Conservation (phyloP, 2,113 vertebrate species). For the Alouatta palliata region DNA sequence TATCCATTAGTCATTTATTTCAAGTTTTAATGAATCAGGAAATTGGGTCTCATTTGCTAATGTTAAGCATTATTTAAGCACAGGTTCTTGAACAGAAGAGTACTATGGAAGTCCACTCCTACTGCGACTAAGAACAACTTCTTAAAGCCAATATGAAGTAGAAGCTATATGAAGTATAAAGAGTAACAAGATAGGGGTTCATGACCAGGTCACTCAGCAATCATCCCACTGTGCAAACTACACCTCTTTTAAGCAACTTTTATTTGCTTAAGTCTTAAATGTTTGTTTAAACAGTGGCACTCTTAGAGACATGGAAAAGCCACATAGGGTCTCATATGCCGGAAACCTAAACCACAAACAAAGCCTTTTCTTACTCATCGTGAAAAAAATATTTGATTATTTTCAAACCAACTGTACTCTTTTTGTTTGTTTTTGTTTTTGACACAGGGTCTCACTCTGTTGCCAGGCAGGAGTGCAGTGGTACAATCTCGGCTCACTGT, state of each 20-base stretch:
- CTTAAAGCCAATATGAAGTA: background rate
- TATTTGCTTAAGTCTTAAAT: background rate
- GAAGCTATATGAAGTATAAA: background rate
- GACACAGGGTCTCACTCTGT: no score
- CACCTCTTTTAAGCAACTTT: background rate
- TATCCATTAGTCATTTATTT: slow-evolving; percentile 29
- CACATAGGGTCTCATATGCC: background rate
- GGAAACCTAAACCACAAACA: background rate
- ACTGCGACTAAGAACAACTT: background rate
- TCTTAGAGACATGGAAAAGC: background rate
- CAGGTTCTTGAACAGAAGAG: background rate
- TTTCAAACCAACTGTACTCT: background rate
- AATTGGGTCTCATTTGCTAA: background rate
- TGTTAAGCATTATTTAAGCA: background rate
- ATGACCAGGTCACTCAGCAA: background rate
- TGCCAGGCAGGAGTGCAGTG: no score
- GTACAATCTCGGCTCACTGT: no score
- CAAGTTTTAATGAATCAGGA: background rate
- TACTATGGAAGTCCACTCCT: background rate
- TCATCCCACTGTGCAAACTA: background rate
- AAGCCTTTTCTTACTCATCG: background rate
- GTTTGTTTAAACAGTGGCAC: background rate
- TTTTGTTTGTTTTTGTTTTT: no score
- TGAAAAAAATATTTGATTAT: background rate
- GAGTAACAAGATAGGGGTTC: background rate